Conservation (phyloP, 1,140 invertebrate genomes). For the Dryas iulia region DNA sequence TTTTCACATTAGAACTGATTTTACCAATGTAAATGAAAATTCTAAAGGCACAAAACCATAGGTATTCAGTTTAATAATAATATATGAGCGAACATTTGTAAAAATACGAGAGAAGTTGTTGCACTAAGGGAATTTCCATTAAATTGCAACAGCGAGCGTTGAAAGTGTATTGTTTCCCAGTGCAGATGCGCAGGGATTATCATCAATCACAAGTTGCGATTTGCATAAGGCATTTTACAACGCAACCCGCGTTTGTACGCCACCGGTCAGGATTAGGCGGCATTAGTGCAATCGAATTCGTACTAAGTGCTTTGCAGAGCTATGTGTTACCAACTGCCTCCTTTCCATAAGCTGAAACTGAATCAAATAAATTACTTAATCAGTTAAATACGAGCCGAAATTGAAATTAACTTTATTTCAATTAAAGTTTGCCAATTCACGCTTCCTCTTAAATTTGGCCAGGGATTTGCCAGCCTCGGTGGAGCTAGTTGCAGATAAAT, state of each 20-base stretch:
- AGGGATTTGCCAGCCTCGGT: constrained; percentile 34
- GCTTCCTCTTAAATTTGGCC: constrained; percentile 51
- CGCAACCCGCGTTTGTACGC: constrained; percentile 61
- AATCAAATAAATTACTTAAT: constrained; percentile 49
- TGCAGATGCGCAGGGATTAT: constrained; percentile 58
- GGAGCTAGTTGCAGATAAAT: constrained; percentile 52
- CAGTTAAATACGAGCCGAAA: constrained; percentile 43
- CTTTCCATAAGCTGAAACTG: constrained; percentile 4
- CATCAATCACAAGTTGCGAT: constrained; percentile 71
- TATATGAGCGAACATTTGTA: constrained; percentile 2
- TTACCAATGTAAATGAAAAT: not conserved
- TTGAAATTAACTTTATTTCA: constrained; percentile 54
- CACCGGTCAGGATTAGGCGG: constrained; percentile 68
- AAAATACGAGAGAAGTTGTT: constrained; percentile 7
- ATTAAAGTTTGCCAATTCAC: constrained; percentile 68
- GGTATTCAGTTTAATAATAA: not conserved
- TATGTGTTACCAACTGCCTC: constrained; percentile 54
- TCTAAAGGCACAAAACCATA: not conserved
- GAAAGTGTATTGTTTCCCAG: constrained; percentile 58
- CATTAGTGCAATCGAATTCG: constrained; percentile 75
- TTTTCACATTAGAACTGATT: not conserved
- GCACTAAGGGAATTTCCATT: constrained; percentile 17
- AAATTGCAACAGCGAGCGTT: constrained; percentile 10
- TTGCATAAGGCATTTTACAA: constrained; percentile 68
- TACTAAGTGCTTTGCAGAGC: constrained; percentile 68